A percentile compares a stretch with the other conserved stretches of the same genome.
These are phyloP conservation scores for Acropternis orthonyx DNA, from an alignment of 2,797 vertebrate genomes.

Conservation along the genomic window DNA sequence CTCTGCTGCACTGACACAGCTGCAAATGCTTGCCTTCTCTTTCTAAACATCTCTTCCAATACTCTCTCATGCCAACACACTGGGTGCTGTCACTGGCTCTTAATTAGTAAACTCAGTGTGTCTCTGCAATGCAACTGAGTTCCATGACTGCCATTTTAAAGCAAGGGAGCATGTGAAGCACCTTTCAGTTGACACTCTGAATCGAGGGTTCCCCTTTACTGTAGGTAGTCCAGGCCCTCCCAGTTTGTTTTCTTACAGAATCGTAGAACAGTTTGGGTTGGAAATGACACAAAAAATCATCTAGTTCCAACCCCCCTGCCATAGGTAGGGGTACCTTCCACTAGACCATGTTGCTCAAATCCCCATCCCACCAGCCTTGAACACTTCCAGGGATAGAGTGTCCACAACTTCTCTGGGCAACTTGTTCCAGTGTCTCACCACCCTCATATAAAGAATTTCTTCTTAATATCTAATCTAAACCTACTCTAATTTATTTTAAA, in stretches of 20 bases:
- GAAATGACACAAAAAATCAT: not conserved
- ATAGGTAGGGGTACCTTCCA: not conserved
- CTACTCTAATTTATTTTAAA: not conserved
- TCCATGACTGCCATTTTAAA: not conserved
- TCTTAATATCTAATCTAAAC: not conserved
- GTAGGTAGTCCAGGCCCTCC: not conserved
- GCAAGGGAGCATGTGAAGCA: not conserved
- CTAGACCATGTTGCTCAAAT: not conserved
- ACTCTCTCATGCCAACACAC: not conserved
- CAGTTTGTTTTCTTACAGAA: not conserved
- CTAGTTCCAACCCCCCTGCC: not conserved
- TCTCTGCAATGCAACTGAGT: not conserved
- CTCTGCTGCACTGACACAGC: not conserved
- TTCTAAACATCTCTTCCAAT: not conserved
- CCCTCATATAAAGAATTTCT: not conserved
- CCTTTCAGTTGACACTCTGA: not conserved
- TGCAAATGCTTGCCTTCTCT: not conserved
- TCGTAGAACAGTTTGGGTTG: not conserved
- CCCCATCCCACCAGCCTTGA: not conserved
- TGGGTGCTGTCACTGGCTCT: not conserved
- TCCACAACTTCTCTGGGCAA: not conserved
- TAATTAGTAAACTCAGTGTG: not conserved
- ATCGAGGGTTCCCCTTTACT: not conserved
- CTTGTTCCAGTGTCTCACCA: not conserved
- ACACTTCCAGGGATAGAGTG: not conserved